These are phyloP conservation scores for Astropecten irregularis DNA, from an alignment of 53 echinoderm and acorn worm species.

Conservation along the genomic window DNA sequence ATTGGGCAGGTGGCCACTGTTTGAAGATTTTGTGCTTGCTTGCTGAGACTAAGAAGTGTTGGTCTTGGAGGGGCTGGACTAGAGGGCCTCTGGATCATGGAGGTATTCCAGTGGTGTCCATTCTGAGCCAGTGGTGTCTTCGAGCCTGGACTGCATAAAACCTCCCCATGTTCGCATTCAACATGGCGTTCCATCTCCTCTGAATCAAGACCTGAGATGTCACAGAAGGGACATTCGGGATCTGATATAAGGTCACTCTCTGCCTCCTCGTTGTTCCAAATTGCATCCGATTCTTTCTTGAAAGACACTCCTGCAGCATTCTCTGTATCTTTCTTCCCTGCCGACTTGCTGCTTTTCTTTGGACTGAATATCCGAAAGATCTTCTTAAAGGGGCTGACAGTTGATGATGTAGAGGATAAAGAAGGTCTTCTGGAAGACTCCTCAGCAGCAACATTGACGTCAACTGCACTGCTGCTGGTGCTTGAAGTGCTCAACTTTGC, in stretches of 20 bases:
- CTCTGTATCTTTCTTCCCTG: background rate
- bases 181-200: constrained; percentile 37
- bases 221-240: constrained; percentile 59
- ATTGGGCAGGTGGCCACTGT: constrained; percentile 71
- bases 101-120: constrained; percentile 4
- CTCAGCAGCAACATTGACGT: background rate
- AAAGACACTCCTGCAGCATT: background rate
- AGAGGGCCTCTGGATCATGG: background rate
- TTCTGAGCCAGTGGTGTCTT: background rate
- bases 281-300: constrained; percentile 3
- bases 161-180: constrained; percentile 14
- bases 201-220: constrained; percentile 14
- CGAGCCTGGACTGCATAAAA: constrained; percentile 31
- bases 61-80: constrained; percentile 39
- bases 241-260: constrained; percentile 1
- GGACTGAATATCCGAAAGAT: constrained; percentile 30
- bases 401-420: background rate
- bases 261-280: constrained; percentile 6
- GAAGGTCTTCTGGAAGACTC: background rate
- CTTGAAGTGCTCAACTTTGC: constrained; percentile 6
- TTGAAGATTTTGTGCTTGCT: constrained; percentile 66
- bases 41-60: constrained; percentile 76
- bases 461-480: background rate
- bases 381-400: constrained; percentile 37
- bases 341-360: background rate